Evolutionary conservation across 2,113 vertebrate species (phyloP).

Genomic region (Crotalus tigris): DNA sequence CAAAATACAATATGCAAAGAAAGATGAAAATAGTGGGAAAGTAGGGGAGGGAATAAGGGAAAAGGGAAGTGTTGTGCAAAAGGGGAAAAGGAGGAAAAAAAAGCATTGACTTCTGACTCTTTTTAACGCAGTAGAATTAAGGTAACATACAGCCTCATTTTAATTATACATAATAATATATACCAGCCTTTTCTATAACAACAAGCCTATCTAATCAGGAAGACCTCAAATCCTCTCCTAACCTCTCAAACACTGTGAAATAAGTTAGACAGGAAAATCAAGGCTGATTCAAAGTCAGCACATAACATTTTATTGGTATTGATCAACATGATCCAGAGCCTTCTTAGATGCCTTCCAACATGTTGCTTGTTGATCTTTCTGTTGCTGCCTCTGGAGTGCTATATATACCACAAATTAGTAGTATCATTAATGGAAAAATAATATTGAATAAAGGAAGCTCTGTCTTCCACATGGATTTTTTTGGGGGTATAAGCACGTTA

Average conservation of each 20-base stretch:
- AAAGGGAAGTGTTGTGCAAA: neutral
- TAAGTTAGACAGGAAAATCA: neutral
- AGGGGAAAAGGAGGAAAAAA: neutral
- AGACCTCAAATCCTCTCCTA: neutral
- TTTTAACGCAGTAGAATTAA: neutral
- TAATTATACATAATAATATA: neutral
- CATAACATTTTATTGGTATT: neutral
- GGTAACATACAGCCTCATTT: neutral
- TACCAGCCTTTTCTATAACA: neutral
- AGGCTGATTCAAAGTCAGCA: neutral
- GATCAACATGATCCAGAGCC: neutral
- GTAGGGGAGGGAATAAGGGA: neutral
- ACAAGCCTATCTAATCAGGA: neutral
- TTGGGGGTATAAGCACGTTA: neutral
- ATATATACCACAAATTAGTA: neutral
- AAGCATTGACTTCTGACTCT: neutral
- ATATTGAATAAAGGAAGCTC: neutral
- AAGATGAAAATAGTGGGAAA: no score
- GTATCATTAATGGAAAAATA: neutral
- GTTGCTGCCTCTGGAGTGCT: neutral
- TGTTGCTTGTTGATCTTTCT: neutral
- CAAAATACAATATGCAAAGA: neutral
- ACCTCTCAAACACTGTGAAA: neutral
- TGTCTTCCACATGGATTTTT: neutral
- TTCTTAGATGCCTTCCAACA: neutral